phyloP scores from a whole-genome alignment of 2,888 invertebrate species.

The Junonia oenone region DNA sequence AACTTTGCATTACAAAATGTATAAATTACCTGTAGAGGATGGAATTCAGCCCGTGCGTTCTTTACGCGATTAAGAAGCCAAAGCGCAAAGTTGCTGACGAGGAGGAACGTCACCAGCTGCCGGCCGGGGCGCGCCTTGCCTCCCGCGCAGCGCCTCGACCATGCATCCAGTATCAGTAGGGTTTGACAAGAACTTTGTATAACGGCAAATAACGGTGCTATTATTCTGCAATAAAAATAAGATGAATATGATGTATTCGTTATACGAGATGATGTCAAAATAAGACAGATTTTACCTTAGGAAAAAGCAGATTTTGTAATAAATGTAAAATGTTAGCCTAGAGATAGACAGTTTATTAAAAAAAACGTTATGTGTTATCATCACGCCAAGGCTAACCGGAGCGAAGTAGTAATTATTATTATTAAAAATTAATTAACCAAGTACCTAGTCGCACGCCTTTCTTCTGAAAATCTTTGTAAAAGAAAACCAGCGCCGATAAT shows the following conservation, averaged over 20 bases:
- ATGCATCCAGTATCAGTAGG: slow-evolving; percentile 76
- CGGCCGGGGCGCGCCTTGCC: slow-evolving; percentile 78
- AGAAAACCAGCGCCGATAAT: slow-evolving; percentile 85
- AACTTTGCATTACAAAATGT: slow-evolving; percentile 77
- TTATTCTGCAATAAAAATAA: slow-evolving; percentile 52
- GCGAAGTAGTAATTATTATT: background rate
- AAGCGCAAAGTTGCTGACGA: slow-evolving; percentile 82
- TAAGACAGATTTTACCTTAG: no score
- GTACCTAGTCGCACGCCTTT: slow-evolving; percentile 56
- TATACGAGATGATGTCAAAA: no score
- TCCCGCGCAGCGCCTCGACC: slow-evolving; percentile 79
- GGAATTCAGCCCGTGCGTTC: slow-evolving; percentile 83
- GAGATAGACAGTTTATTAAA: no score
- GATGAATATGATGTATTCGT: no score
- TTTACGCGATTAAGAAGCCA: slow-evolving; percentile 85
- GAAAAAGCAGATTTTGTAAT: no score
- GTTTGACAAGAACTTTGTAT: slow-evolving; percentile 83
- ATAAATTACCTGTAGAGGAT: slow-evolving; percentile 78
- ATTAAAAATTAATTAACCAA: background rate
- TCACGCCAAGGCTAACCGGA: no score
- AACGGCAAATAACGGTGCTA: slow-evolving; percentile 72
- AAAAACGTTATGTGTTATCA: no score
- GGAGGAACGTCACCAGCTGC: slow-evolving; percentile 84
- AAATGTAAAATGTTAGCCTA: no score
- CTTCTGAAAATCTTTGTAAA: slow-evolving; percentile 56